Conservation (phyloP, 2,113 vertebrate species). For the Cheirogaleus medius region DNA sequence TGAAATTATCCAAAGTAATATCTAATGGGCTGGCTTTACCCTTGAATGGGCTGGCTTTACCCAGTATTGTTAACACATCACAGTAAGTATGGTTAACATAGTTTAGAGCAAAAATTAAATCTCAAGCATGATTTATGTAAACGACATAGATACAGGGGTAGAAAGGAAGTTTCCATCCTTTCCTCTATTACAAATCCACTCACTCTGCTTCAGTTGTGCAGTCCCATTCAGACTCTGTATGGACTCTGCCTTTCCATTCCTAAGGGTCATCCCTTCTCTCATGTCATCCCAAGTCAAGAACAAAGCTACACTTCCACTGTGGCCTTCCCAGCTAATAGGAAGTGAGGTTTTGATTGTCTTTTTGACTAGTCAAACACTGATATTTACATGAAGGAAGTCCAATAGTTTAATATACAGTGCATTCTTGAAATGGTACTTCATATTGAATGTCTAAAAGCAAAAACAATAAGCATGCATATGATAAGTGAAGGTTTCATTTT, state of each 20-base stretch:
- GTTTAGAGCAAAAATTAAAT: slow-evolving; percentile 21
- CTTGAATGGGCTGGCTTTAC: too few relatives aligned
- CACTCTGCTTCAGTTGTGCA: background rate
- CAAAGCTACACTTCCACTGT: background rate
- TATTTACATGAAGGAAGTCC: background rate
- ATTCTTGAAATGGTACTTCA: background rate
- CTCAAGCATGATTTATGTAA: background rate
- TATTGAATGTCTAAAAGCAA: background rate
- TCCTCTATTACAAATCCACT: background rate
- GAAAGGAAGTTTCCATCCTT: background rate
- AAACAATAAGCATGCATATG: background rate
- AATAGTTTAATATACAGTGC: background rate
- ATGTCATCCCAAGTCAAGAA: background rate
- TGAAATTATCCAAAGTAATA: background rate
- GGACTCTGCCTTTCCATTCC: background rate
- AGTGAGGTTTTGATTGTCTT: background rate
- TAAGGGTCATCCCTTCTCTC: background rate
- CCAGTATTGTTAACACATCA: background rate
- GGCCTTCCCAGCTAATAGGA: background rate
- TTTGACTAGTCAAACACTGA: background rate
- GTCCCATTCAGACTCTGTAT: background rate
- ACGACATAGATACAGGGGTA: background rate
- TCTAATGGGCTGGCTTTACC: background rate
- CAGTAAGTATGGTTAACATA: background rate
- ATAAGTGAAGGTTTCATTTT: background rate